A percentile compares a stretch with the other conserved stretches of the same genome.
These are phyloP conservation scores for Agelastica alni DNA, from an alignment of 2,888 invertebrate species.

Conservation along the genomic window DNA sequence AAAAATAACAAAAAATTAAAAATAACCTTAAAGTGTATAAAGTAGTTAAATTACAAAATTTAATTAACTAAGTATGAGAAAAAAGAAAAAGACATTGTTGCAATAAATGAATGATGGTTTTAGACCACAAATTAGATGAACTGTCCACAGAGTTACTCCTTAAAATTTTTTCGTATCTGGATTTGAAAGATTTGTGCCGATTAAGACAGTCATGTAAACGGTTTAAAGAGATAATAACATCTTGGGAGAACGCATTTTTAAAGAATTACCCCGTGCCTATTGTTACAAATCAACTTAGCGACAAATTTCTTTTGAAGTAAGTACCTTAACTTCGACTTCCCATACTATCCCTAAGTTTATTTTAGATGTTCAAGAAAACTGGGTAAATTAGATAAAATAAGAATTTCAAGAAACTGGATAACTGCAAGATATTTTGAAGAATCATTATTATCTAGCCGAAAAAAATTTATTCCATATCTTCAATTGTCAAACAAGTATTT, in stretches of 20 bases:
- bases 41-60: background rate
- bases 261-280: constrained; percentile 26
- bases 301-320: constrained; percentile 34
- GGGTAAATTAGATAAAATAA: constrained; percentile 24
- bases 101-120: constrained; percentile 1
- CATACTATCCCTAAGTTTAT: constrained; percentile 6
- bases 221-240: constrained; percentile 57
- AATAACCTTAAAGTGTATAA: no score
- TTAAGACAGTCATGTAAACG: constrained; percentile 58
- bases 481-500: constrained; percentile 58
- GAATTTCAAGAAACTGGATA: constrained; percentile 62
- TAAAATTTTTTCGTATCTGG: constrained; percentile 60
- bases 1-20: no score
- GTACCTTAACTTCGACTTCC: background rate
- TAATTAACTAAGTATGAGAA: background rate
- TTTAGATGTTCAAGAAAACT: constrained; percentile 31
- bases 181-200: constrained; percentile 58
- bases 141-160: constrained; percentile 59
- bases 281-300: constrained; percentile 36
- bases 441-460: constrained; percentile 51
- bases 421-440: constrained; percentile 59
- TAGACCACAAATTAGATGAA: background rate
- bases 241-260: constrained; percentile 39
- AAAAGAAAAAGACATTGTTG: background rate
- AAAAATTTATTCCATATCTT: constrained; percentile 62